Evolutionary conservation across 2,113 vertebrate genomes (phyloP).

Genomic region (Glareola pratincola): DNA sequence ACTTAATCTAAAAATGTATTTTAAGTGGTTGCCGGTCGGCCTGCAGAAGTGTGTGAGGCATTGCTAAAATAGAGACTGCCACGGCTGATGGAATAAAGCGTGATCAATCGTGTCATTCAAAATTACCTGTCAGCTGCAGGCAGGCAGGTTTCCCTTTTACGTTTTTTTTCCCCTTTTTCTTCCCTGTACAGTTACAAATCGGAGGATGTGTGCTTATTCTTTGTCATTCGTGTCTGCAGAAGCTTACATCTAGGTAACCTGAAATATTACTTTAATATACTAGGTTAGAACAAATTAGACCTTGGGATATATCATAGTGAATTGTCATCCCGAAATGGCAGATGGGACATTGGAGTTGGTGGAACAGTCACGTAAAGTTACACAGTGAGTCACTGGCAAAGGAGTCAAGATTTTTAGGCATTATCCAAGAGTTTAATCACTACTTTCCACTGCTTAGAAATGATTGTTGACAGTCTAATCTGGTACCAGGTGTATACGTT

Average conservation of each 20-base stretch:
- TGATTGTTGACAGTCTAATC: background rate
- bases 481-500: background rate
- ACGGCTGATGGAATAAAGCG: background rate
- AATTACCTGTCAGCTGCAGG: constrained; percentile 35
- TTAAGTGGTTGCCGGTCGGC: background rate
- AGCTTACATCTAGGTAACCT: background rate
- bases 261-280: background rate
- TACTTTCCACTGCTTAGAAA: background rate
- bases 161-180: background rate
- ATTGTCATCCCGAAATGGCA: background rate
- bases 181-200: background rate
- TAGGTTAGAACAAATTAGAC: background rate
- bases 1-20: background rate
- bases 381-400: background rate
- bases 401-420: background rate
- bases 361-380: background rate
- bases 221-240: background rate
- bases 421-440: background rate
- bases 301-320: background rate
- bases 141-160: background rate
- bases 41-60: constrained; percentile 8
- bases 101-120: constrained; percentile 48
- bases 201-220: background rate
- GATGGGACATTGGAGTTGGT: background rate
- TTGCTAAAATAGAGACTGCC: constrained; percentile 3